phyloP scores from a whole-genome alignment of 2,888 invertebrate species.

The Drosophila kanekoi region DNA sequence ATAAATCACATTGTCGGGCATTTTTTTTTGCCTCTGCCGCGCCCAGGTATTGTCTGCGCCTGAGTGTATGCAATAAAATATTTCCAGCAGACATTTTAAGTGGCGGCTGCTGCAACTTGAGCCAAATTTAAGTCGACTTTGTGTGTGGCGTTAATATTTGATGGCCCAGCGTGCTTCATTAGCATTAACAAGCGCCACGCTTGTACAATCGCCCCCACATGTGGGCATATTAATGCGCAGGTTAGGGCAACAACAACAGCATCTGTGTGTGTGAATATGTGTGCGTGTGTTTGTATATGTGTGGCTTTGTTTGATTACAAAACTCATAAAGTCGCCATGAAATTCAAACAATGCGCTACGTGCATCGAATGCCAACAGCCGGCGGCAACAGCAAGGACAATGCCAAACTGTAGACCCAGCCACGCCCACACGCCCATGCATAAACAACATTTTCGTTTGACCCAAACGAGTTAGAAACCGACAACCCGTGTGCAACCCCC shows the following conservation, averaged over 20 bases:
- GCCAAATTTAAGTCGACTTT: constrained; percentile 25
- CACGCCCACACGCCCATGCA: constrained; percentile 49
- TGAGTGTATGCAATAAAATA: constrained; percentile 66
- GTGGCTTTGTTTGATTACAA: constrained; percentile 73
- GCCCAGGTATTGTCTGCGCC: constrained; percentile 63
- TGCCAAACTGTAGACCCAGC: constrained; percentile 17
- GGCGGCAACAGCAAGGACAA: constrained; percentile 31
- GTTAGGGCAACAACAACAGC: constrained; percentile 37
- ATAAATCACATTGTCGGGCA: constrained; percentile 71
- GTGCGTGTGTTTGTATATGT: constrained; percentile 18
- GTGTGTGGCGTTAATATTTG: constrained; percentile 39
- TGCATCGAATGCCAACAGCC: constrained; percentile 67
- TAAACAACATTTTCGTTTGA: constrained; percentile 72
- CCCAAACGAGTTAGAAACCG: constrained; percentile 68
- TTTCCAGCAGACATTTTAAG: constrained; percentile 55
- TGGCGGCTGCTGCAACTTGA: constrained; percentile 45
- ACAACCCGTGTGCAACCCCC: no score
- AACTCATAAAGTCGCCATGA: constrained; percentile 82
- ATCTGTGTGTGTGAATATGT: constrained; percentile 25
- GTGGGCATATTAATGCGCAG: constrained; percentile 59
- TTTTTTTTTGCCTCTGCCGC: constrained; percentile 22
- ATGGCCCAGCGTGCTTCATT: constrained; percentile 55
- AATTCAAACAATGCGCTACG: constrained; percentile 81
- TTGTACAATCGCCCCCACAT: constrained; percentile 63
- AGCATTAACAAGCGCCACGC: constrained; percentile 64